Percentiles rank a stretch among this genome's conserved stretches.
Evolutionary conservation across 2,113 vertebrate genomes (phyloP).

Genomic region (Athene cunicularia): DNA sequence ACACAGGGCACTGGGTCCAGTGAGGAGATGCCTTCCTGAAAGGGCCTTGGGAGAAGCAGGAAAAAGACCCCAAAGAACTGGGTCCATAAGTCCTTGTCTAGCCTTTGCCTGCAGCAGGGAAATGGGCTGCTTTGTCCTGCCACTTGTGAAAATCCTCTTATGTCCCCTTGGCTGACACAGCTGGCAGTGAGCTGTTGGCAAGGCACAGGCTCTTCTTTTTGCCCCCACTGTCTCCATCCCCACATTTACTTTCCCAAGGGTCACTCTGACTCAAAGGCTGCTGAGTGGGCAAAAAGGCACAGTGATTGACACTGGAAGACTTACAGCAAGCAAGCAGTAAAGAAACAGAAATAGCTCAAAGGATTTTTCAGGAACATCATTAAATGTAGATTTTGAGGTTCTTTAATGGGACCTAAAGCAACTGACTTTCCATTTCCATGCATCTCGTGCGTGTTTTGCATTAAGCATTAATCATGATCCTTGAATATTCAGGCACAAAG

Average conservation of each 20-base stretch:
- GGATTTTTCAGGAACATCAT: not conserved
- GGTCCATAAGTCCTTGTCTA: not conserved
- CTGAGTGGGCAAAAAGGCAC: not conserved
- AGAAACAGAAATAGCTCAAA: not conserved
- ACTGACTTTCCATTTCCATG: not conserved
- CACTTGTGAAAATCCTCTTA: not conserved
- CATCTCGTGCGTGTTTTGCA: not conserved
- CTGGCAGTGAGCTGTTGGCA: not conserved
- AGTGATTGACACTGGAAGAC: not conserved
- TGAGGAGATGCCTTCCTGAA: not conserved
- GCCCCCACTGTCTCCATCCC: not conserved
- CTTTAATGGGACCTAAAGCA: not conserved
- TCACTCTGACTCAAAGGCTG: fast-evolving
- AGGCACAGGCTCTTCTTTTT: not conserved
- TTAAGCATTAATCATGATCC: constrained; percentile 2
- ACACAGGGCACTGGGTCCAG: not conserved
- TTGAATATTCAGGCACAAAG: constrained; percentile 41
- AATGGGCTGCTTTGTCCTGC: not conserved
- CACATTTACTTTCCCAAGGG: fast-evolving
- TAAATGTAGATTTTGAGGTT: not conserved
- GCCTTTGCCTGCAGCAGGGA: not conserved
- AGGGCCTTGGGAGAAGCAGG: fast-evolving
- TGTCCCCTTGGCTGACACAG: not conserved
- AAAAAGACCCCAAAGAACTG: not conserved
- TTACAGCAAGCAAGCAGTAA: not conserved